Evolutionary conservation across 2,113 vertebrate species (phyloP), one percentile per base, ranked within the genome.

Genomic region (Microtus richardsoni): DNA sequence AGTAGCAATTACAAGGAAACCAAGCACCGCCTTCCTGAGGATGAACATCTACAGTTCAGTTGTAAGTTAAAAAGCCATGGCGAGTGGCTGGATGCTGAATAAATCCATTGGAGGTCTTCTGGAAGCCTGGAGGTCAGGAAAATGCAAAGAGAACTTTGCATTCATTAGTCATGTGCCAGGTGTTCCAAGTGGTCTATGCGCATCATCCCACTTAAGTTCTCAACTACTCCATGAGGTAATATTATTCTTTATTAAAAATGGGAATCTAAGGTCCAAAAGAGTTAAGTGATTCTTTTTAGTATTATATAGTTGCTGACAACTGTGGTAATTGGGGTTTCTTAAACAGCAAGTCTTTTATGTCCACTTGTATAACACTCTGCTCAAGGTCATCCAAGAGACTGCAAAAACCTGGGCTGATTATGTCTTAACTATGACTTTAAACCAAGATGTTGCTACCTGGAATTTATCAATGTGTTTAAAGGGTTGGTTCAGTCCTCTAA

Each of bases 311-410:
- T 92, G 3, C n/a, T 85, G 47, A 90, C 4, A 58, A 84, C 64
- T 74, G 16, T 21, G n/a, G 22, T 64, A 79, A 88, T 47, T 36
- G 26, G 52, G 52, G 11, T 1, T 77, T 77, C 5, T 71, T 62
- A 75, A 84, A 28, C n/a, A 26, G 5, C 36, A 52, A n/a, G 16
- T 28, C 30, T 44, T 47, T 39, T 44, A 2, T 9, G 54, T 41
- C 85, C 13, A 28, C 26, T 79, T 21, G 62, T 85, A 22, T 7
- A 52, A 9, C 16, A 36, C 60, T 71, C 41, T 82, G 28, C 79
- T 95, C 39, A 74, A 85, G 89, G 24, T 88, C 66, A 89, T 41
- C 22, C 16, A 75, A 64, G 49, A 94, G 70, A 94, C 5, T 96
- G 52, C 33, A 88, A 54, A 54, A 13, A 14, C 77, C 47, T 68